Base-by-base conservation (phyloP, 2,888 invertebrate genomes). In the Mallateleia sp. region DNA sequence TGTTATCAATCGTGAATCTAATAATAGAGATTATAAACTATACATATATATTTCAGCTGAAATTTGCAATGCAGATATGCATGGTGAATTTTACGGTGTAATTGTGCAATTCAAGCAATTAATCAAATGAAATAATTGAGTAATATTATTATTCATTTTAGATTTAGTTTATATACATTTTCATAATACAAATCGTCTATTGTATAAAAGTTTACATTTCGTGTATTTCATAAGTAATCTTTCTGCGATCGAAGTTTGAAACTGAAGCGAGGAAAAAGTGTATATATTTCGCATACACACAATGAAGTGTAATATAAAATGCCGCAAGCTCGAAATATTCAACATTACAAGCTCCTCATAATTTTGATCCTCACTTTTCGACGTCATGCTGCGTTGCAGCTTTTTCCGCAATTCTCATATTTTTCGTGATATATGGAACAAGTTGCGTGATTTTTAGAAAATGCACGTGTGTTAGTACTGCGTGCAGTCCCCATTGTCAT, bases 381-480 rank as follows among this genome's bases (percentile, higher is more conserved):
- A 78, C 66, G 78, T 69, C 83, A 77, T 60, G 54, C 77, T 71
- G 77, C 77, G 66, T 71, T 74, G 72, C 52, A 56, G 54, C 52
- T 84, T 79, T 64, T 71, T 38, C 72, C 58, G 42, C 71, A 38
- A 66, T 77, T 75, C 50, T 71, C 64, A 42, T 52, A 78, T 84
- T 54, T 79, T 52, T 45, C 56, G 72, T 74, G 74, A 79, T 84
- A 79, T 84, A 62, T 84, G 84, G 84, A 84, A 84, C 84, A 24
- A 84, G 74, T 84, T 84, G 84, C 84, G 84, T 84, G 74, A 74
- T 78, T 74, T 84, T 71, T 74, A 38, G 25, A 64, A 72, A 79
- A 67, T 58, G 71, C 71, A 64, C n/a, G 8, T 42, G 45, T 28
- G 28, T 38, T 50, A 2, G 62, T 42, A 50, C 34, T 72, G 64